These are phyloP conservation scores for Spinus pinus DNA, from an alignment of 2,797 vertebrate genomes.

Conservation along the genomic window DNA sequence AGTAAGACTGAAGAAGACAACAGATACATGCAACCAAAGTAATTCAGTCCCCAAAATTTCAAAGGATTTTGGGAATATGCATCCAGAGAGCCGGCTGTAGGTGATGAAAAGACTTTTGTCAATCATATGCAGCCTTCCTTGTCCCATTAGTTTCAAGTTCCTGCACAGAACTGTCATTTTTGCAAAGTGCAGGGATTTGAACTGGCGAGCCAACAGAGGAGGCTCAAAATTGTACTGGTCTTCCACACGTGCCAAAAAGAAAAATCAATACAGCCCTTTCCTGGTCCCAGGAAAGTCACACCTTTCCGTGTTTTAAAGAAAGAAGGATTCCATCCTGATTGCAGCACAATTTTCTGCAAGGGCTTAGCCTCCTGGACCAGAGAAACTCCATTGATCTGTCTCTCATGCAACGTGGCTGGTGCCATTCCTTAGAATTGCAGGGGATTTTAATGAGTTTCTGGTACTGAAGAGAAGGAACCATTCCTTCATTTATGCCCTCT, in stretches of 20 bases:
- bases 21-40: background rate
- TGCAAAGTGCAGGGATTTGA: background rate
- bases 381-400: background rate
- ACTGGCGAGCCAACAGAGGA: background rate
- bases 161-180: background rate
- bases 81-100: background rate
- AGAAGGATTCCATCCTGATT: background rate
- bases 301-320: background rate
- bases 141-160: background rate
- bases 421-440: background rate
- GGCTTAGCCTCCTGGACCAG: background rate
- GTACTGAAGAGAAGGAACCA: background rate
- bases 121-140: background rate
- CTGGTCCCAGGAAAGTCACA: background rate
- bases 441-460: background rate
- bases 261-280: background rate
- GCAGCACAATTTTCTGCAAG: background rate
- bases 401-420: fast-evolving
- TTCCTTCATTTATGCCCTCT: background rate
- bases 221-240: background rate
- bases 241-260: background rate
- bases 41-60: background rate
- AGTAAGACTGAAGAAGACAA: background rate
- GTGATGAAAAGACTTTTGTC: background rate
- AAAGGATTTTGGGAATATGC: background rate